Percentiles rank a stretch among this genome's conserved stretches.
phyloP scores from a whole-genome alignment of 2,113 vertebrate species.

The Tetraodon nigroviridis region DNA sequence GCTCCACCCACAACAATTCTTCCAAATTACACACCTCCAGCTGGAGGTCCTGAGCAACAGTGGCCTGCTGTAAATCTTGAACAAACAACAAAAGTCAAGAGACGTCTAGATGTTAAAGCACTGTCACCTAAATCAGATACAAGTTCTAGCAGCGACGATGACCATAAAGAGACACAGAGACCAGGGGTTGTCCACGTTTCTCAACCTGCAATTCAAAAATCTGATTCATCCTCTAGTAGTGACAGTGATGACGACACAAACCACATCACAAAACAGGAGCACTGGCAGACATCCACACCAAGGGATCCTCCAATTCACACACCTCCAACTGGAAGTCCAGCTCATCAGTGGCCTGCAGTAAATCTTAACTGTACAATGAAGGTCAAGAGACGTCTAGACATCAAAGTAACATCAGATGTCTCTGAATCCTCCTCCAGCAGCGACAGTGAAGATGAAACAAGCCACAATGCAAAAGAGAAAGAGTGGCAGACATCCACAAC shows the following conservation, averaged over 20 bases:
- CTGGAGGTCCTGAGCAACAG: not conserved
- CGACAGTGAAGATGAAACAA: constrained; percentile 22
- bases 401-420: constrained; percentile 1
- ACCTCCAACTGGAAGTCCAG: not conserved
- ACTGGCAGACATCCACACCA: not conserved
- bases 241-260: constrained; percentile 21
- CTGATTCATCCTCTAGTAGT: constrained; percentile 29
- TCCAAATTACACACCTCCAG: too few species aligned
- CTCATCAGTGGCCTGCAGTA: not conserved
- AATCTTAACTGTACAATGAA: not conserved
- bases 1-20: too few species aligned
- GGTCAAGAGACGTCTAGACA: constrained; percentile 19
- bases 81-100: not conserved
- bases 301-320: not conserved
- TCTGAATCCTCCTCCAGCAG: constrained; percentile 30
- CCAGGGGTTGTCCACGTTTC: not conserved
- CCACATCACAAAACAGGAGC: not conserved
- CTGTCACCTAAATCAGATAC: not conserved
- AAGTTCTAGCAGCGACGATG: not conserved
- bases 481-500: too few species aligned
- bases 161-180: not conserved
- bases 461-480: too few species aligned
- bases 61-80: not conserved
- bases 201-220: not conserved
- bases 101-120: not conserved